Evolutionary conservation across 2,113 vertebrate genomes (phyloP), one percentile per base, ranked within the genome.

Genomic region (Piprites chloris): DNA sequence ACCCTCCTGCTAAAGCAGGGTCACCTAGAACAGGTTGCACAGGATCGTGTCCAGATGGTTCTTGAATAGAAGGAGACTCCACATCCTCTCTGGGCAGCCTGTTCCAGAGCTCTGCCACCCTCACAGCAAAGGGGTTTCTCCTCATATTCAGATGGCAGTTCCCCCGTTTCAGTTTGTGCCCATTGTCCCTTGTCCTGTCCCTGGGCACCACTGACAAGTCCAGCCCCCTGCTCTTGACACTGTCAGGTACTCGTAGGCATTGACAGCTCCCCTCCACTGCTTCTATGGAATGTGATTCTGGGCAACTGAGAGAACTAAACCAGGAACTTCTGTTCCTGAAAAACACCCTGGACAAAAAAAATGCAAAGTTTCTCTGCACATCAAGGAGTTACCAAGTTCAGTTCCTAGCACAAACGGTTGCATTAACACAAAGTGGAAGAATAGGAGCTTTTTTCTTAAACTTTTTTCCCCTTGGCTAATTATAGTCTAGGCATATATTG

Each of bases 231-330:
- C 46, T 46, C 33, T 2, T 11, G 44, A 4, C 39, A 39, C 37
- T 16, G 9, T 5, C 28, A 14, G 61, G 9, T 21, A 16, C 9
- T 8, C 12, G 46, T 46, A 17, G 30, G 39, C 69, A 17, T 1
- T 30, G 61, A 13, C 5, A 13, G 22, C 42, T 50, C 30, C 12
- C 8, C 49, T 71, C 14, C 19, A 3, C 15, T 5, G 46, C 16
- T 58, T 22, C 41, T 24, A 2, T 0, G 6, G 41, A n/a, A 65
- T 14, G 5, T 1, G 39, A 14, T 16, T n/a, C 52, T 39, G 33
- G 46, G 56, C 26, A 42, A 17, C 33, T 27, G 50, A 53, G 39
- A 28, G 8, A 90, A 46, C 16, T 59, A 8, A 35, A 42, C 46
- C 42, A 79, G 30, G 9, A 80, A 72, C 47, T 5, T 12, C 9